Evolutionary conservation across 2,888 invertebrate species (phyloP).

Genomic region (Koerneria pararmatus): DNA sequence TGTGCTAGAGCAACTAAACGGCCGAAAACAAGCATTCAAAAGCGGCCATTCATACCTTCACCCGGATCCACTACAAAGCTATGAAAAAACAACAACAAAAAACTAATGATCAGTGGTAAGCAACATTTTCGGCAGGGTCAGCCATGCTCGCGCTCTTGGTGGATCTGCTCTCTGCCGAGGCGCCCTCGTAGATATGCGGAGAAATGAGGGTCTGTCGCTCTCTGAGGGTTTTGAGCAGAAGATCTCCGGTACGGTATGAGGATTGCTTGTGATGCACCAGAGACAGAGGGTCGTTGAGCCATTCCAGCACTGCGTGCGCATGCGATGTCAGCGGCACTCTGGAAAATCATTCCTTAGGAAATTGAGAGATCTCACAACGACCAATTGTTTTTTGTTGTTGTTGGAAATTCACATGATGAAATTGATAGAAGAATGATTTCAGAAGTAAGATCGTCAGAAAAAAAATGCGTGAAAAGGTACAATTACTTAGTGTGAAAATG

Average conservation of each 20-base stretch:
- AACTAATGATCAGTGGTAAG: background rate
- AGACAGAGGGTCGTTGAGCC: slow-evolving; percentile 17
- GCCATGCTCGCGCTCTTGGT: slow-evolving; percentile 23
- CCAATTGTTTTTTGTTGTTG: too few relatives aligned
- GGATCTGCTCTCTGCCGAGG: slow-evolving; percentile 9
- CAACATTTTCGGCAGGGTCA: background rate
- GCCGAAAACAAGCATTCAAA: too few relatives aligned
- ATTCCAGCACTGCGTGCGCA: slow-evolving; percentile 14
- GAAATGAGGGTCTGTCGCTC: slow-evolving; percentile 18
- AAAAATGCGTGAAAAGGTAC: too few relatives aligned
- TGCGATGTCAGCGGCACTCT: slow-evolving; percentile 17
- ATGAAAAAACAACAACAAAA: background rate
- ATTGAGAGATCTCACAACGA: too few relatives aligned
- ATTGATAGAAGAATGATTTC: too few relatives aligned
- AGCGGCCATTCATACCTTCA: too few relatives aligned
- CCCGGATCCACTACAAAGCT: background rate
- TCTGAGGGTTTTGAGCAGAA: slow-evolving; percentile 14
- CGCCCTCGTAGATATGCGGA: slow-evolving; percentile 19
- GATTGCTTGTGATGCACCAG: slow-evolving; percentile 20
- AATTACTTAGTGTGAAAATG: too few relatives aligned
- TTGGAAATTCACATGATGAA: too few relatives aligned
- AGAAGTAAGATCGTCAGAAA: background rate
- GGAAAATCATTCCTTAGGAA: background rate
- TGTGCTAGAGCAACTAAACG: too few relatives aligned
- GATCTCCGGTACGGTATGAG: slow-evolving; percentile 12